A percentile compares a stretch with the other conserved stretches of the same genome.
These are phyloP conservation scores for Peromyscus californicus DNA, from an alignment of 2,113 vertebrate species.

Conservation along the genomic window DNA sequence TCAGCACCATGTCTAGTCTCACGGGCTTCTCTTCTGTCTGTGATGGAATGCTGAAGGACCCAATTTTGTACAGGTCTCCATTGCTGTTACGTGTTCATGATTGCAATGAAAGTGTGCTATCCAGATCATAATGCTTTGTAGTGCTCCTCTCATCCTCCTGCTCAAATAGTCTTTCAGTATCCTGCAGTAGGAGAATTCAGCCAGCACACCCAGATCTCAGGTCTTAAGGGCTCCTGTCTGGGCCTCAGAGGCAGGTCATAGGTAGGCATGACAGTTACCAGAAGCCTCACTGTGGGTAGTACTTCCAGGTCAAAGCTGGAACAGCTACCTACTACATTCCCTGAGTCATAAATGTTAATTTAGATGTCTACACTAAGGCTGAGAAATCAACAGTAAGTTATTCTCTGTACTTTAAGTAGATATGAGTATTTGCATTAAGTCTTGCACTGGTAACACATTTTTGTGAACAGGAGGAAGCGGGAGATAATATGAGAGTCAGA, in stretches of 20 bases:
- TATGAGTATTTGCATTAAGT: neutral
- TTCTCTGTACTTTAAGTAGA: neutral
- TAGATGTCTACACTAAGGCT: neutral
- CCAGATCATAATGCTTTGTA: neutral
- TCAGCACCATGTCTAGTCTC: neutral
- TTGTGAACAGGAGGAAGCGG: neutral
- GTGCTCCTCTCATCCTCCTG: neutral
- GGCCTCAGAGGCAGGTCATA: too few relatives aligned
- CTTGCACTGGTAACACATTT: neutral
- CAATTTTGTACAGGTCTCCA: too few relatives aligned
- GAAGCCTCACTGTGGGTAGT: too few relatives aligned
- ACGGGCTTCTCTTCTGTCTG: too few relatives aligned
- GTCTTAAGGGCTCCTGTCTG: too few relatives aligned
- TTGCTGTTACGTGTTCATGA: neutral
- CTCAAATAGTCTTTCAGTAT: neutral
- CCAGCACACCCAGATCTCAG: too few relatives aligned
- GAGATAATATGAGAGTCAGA: neutral
- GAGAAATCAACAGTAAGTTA: neutral
- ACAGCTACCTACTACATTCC: too few relatives aligned
- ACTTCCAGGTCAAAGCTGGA: too few relatives aligned
- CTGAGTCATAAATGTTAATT: neutral
- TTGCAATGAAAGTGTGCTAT: too few relatives aligned
- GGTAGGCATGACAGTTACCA: too few relatives aligned
- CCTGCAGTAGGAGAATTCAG: too few relatives aligned
- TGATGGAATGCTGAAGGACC: too few relatives aligned